These are phyloP conservation scores for Ceyx margarethae DNA, from an alignment of 2,113 vertebrate species.

Conservation along the genomic window DNA sequence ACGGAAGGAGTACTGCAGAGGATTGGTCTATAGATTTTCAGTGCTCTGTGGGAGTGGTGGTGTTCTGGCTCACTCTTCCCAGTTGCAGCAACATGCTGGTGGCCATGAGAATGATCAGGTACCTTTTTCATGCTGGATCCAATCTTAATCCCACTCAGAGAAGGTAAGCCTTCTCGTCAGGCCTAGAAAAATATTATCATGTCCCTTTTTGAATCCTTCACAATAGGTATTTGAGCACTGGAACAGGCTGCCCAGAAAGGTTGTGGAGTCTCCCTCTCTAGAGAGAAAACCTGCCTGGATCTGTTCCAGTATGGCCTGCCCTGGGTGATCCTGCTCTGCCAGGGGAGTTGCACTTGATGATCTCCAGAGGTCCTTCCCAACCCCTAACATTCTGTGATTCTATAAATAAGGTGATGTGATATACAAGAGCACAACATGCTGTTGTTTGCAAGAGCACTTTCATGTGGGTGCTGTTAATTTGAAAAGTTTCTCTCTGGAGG, in stretches of 20 bases:
- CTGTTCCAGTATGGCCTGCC: too few species aligned
- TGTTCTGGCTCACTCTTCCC: neutral
- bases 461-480: neutral
- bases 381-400: neutral
- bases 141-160: neutral
- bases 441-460: neutral
- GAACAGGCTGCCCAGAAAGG: too few species aligned
- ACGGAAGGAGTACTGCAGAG: neutral
- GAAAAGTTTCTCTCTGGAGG: neutral
- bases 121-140: neutral
- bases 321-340: too few species aligned
- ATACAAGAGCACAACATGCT: neutral
- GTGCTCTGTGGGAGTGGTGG: neutral
- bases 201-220: neutral
- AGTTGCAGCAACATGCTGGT: neutral
- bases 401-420: neutral
- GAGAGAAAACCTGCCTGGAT: too few species aligned
- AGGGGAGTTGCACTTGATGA: too few species aligned
- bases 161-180: neutral
- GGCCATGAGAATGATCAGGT: neutral
- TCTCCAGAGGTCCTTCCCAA: too few species aligned
- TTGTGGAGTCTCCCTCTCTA: too few species aligned
- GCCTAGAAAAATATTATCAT: neutral
- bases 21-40: neutral
- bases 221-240: neutral